Base-by-base conservation (phyloP, 2,888 invertebrate genomes). In the Leptopilina syphax region DNA sequence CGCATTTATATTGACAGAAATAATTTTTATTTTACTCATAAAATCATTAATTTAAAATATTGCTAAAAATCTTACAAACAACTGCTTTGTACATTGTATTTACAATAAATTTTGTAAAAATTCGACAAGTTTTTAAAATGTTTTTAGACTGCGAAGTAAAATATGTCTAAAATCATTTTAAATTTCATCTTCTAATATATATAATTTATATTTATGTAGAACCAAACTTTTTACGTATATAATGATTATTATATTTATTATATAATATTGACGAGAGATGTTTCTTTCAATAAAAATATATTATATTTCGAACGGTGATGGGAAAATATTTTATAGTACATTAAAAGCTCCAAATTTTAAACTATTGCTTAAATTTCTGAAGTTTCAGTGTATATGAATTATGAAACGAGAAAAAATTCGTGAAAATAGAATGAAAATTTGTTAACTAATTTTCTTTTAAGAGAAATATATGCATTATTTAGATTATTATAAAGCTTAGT, bases 61-160 rank as follows among this genome's bases (percentile, higher is more conserved):
- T 24, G 63, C 63, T 63, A 63, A 63, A 63, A 63, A 63, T 63
- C 63, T 63, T 63, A 63, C 63, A 63, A 63, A 63, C 63, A 63
- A 63, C 63, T 63, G 63, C 63, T 63, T 63, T 63, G 63, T 63
- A 63, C 63, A 63, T 63, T 24, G 18, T 63, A 63, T 63, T 63
- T 63, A 63, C 63, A 63, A 63, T 63, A 63, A 63, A 63, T 24
- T 34, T 63, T 63, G 18, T 63, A n/a, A 63, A 63, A 63, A 63
- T 24, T 18, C 9, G 63, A 63, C 18, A 24, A 1, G 5, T 18
- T 2, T 63, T 60, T 63, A 63, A 63, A 63, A 7, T 63, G 63
- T 63, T 63, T 63, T 63, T 63, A 63, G 63, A 44, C 24, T 24
- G 9, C 9, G 24, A 60, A 60, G 34, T 34, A 60, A 60, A 60